These are phyloP conservation scores for Acronicta aceris DNA, from an alignment of 2,888 invertebrate genomes.

Conservation along the genomic window DNA sequence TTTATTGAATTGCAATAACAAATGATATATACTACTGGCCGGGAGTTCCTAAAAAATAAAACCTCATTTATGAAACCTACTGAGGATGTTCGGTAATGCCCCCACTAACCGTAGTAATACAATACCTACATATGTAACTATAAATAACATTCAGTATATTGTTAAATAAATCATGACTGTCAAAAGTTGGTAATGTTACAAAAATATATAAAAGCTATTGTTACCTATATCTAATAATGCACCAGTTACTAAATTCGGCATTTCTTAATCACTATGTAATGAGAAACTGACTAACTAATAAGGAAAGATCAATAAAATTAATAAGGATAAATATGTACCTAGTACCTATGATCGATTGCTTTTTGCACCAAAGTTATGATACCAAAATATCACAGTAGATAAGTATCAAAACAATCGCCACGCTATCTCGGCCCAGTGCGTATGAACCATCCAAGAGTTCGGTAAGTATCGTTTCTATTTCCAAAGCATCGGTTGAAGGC, in stretches of 20 bases:
- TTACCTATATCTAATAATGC: too few relatives aligned
- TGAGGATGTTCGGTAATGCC: conserved; percentile 26
- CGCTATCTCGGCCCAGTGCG: conserved; percentile 50
- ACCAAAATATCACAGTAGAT: too few relatives aligned
- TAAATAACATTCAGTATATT: too few relatives aligned
- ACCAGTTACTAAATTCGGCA: too few relatives aligned
- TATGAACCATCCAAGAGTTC: conserved; percentile 32
- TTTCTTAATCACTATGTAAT: too few relatives aligned
- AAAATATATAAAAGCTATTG: too few relatives aligned
- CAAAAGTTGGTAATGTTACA: too few relatives aligned
- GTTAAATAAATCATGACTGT: not conserved
- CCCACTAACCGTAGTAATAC: not conserved
- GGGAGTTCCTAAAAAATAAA: conserved; percentile 19
- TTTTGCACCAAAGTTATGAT: too few relatives aligned
- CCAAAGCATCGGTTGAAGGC: conserved; percentile 49
- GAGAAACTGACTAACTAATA: too few relatives aligned
- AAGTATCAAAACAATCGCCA: not conserved
- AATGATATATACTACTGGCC: not conserved
- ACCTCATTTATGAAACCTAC: not conserved
- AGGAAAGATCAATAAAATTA: too few relatives aligned
- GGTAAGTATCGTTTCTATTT: conserved; percentile 67
- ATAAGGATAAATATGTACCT: too few relatives aligned
- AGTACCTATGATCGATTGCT: too few relatives aligned
- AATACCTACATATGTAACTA: not conserved
- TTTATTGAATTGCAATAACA: conserved; percentile 5